These are phyloP conservation scores for Petrolisthes manimaculis DNA, from an alignment of 2,888 invertebrate species.

Conservation along the genomic window DNA sequence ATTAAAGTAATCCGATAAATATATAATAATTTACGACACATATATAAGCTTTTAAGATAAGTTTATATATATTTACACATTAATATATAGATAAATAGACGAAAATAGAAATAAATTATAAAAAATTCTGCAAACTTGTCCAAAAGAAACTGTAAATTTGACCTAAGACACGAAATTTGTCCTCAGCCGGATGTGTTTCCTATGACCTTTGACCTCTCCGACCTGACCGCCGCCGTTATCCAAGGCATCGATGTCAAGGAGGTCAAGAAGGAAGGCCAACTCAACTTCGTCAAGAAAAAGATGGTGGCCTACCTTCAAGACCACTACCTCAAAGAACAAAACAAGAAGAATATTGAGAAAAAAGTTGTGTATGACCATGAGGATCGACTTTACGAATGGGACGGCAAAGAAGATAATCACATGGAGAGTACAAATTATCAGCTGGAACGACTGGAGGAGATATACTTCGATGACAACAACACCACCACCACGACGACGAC, in stretches of 20 bases:
- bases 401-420: neutral
- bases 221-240: neutral
- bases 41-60: no score
- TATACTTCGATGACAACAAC: neutral
- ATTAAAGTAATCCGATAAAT: no score
- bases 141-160: neutral
- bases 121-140: no score
- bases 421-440: neutral
- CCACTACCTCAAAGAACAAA: neutral
- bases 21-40: no score
- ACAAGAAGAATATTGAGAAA: neutral
- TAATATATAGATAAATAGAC: no score
- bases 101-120: no score
- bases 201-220: neutral
- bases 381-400: neutral
- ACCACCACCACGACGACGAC: neutral
- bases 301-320: slow-evolving; percentile 2
- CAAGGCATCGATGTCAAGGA: neutral
- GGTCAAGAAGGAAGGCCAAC: neutral
- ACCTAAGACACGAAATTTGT: no score
- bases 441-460: neutral
- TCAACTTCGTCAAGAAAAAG: neutral
- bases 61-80: no score
- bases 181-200: slow-evolving; percentile 13
- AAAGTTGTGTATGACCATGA: neutral